Evolutionary conservation across 2,888 invertebrate species (phyloP).

Genomic region (Andrena camellia): DNA sequence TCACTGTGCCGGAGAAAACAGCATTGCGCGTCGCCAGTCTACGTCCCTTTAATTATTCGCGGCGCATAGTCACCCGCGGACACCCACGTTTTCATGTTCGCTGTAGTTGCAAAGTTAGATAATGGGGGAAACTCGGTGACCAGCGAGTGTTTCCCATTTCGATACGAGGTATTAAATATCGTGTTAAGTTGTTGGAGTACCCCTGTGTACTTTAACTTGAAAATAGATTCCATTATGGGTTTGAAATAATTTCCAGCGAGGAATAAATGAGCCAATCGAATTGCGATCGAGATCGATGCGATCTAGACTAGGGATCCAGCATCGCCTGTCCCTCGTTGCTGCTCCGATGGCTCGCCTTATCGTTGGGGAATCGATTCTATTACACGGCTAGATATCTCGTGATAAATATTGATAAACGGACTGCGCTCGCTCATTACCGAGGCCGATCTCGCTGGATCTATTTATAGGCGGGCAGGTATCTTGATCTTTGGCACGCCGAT

Average conservation of each 20-base stretch:
- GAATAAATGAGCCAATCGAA: not conserved
- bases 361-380: constrained; percentile 37
- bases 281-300: not conserved
- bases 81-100: not conserved
- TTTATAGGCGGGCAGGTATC: constrained; percentile 56
- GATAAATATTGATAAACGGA: constrained; percentile 56
- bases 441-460: constrained; percentile 44
- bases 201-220: too few relatives aligned
- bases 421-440: constrained; percentile 48
- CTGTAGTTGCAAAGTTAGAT: not conserved
- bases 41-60: constrained; percentile 17
- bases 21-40: constrained; percentile 7
- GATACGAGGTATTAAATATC: not conserved
- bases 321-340: not conserved
- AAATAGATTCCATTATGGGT: too few relatives aligned
- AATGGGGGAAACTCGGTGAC: not conserved
- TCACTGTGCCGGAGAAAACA: constrained; percentile 1
- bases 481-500: constrained; percentile 59
- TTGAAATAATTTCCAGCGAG: not conserved
- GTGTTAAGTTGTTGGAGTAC: not conserved
- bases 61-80: not conserved
- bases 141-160: not conserved
- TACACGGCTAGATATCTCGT: constrained; percentile 35
- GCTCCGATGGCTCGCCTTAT: constrained; percentile 6
- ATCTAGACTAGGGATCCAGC: not conserved